A percentile compares a stretch with the other conserved stretches of the same genome.
Conservation (phyloP, 1,140 invertebrate genomes). For the Triops longicaudatus region DNA sequence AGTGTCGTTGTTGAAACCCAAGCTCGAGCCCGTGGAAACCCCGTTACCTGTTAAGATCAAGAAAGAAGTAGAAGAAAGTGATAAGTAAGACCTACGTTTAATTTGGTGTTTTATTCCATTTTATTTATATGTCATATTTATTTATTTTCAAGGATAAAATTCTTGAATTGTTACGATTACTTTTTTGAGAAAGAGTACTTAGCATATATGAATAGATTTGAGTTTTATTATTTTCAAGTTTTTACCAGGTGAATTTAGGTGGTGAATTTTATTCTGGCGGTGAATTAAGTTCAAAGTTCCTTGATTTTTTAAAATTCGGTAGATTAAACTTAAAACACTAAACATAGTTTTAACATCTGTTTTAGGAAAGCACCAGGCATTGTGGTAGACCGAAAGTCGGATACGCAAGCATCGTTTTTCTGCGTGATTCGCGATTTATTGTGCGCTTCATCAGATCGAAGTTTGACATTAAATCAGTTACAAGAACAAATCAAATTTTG, state of each 20-base stretch:
- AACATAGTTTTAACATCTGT: not conserved
- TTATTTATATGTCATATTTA: not conserved
- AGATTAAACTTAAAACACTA: not conserved
- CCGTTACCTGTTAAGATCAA: not conserved
- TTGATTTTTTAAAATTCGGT: too few relatives aligned
- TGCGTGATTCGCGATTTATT: slow-evolving; percentile 60
- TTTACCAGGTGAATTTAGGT: too few relatives aligned
- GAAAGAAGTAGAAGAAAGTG: not conserved
- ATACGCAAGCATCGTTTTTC: not conserved
- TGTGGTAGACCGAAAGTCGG: not conserved
- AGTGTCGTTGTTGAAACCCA: slow-evolving; percentile 6
- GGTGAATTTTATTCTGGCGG: too few relatives aligned
- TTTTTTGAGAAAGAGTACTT: too few relatives aligned
- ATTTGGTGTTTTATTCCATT: not conserved
- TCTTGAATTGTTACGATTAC: too few relatives aligned
- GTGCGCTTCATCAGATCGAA: slow-evolving; percentile 67
- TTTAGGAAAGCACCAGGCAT: not conserved
- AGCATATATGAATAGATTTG: too few relatives aligned
- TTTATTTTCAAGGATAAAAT: not conserved
- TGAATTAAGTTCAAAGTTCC: too few relatives aligned
- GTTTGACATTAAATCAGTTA: slow-evolving; percentile 62
- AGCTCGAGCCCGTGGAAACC: slow-evolving; percentile 1
- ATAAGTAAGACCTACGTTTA: not conserved
- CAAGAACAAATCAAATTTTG: slow-evolving; percentile 67
- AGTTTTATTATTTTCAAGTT: too few relatives aligned